phyloP scores from a whole-genome alignment of 37 sponge, comb jelly and placozoan genomes.

The Theonella swinhoei region DNA sequence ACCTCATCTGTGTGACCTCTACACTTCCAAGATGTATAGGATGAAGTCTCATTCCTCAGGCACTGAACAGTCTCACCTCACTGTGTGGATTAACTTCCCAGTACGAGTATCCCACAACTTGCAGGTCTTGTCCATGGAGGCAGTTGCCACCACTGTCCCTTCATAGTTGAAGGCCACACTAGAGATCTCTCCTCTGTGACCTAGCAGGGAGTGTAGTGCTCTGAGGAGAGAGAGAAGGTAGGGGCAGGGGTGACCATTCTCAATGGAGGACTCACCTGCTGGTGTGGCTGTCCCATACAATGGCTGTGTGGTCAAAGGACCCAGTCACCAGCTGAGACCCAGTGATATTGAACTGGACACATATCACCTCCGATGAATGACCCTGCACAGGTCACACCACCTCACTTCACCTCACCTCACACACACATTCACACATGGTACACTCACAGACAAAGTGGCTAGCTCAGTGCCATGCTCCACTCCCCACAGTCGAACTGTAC shows the following conservation, averaged over 20 bases:
- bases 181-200: slow-evolving; percentile 94
- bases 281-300: slow-evolving; percentile 84
- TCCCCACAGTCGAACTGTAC: slow-evolving; percentile 93
- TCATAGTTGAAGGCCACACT: slow-evolving; percentile 88
- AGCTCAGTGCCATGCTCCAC: slow-evolving; percentile 83
- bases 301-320: slow-evolving; percentile 95
- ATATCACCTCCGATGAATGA: slow-evolving; percentile 95
- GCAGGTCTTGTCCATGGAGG: slow-evolving; percentile 97
- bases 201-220: slow-evolving; percentile 70
- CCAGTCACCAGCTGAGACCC: slow-evolving; percentile 88
- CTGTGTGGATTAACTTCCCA: slow-evolving; percentile 77
- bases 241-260: background rate
- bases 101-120: slow-evolving; percentile 84
- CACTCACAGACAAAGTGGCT: slow-evolving; percentile 72
- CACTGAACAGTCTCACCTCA: slow-evolving; percentile 45
- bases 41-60: background rate
- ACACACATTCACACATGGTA: too few relatives aligned
- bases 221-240: slow-evolving; percentile 33
- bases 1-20: slow-evolving; percentile 95
- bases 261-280: slow-evolving; percentile 57
- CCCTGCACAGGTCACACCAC: slow-evolving; percentile 58
- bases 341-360: slow-evolving; percentile 75
- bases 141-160: slow-evolving; percentile 83
- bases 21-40: background rate
- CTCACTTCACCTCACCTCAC: background rate